These are phyloP conservation scores for Drepana arcuata DNA, from an alignment of 1,140 invertebrate species.

Conservation along the genomic window DNA sequence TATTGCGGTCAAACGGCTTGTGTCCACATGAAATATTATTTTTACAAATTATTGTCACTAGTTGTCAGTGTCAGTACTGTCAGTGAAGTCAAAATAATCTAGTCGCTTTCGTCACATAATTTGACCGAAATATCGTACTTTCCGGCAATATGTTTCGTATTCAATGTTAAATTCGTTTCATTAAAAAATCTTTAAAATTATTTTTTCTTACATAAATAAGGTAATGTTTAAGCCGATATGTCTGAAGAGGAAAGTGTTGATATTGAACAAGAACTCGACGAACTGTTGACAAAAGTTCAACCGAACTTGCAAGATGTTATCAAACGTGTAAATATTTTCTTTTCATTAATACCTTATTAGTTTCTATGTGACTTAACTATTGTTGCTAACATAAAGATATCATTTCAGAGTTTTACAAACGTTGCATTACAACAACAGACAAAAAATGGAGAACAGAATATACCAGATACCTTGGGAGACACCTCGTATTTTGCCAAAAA, in stretches of 20 bases:
- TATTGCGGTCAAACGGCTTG: too few species aligned
- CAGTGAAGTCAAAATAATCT: too few species aligned
- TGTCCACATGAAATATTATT: too few species aligned
- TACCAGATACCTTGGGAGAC: conserved; percentile 46
- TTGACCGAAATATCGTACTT: too few species aligned
- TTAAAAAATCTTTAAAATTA: conserved; percentile 3
- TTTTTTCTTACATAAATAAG: conserved; percentile 7
- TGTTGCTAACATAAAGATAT: conserved; percentile 6
- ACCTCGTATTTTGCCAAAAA: conserved; percentile 66
- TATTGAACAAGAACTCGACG: conserved; percentile 48
- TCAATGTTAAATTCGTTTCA: conserved; percentile 7
- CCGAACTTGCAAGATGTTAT: conserved; percentile 65
- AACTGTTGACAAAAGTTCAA: conserved; percentile 54
- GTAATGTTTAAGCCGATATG: conserved; percentile 34
- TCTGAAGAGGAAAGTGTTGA: conserved; percentile 50
- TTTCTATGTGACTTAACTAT: conserved; percentile 4
- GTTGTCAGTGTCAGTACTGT: too few species aligned
- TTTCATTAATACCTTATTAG: conserved; percentile 5
- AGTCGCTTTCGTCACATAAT: too few species aligned
- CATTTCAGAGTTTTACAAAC: conserved; percentile 60
- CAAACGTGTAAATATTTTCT: conserved; percentile 54
- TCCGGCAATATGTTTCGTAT: conserved; percentile 19
- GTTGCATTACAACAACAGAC: conserved; percentile 57
- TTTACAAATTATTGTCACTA: too few species aligned
- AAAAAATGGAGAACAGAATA: conserved; percentile 57